phyloP scores from a whole-genome alignment of 2,888 invertebrate species.

The Muschampia plurimacula region DNA sequence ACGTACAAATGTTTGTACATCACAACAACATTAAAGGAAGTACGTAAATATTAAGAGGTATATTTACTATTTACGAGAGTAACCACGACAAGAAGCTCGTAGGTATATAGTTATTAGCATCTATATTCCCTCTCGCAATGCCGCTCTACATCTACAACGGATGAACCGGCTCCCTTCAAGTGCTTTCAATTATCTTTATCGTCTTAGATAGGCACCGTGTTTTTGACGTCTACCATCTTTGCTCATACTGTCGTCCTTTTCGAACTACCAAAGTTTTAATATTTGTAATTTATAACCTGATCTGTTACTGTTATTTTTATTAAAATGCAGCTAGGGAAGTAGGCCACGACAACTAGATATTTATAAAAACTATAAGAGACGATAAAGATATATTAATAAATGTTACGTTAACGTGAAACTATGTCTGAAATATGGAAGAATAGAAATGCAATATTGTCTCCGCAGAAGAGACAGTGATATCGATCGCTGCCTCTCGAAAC shows the following conservation, averaged over 20 bases:
- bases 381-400: too few species aligned
- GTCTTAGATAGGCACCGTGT: slow-evolving; percentile 24
- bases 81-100: not conserved
- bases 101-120: not conserved
- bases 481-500: slow-evolving; percentile 61
- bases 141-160: slow-evolving; percentile 27
- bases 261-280: not conserved
- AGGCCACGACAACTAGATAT: not conserved
- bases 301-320: not conserved
- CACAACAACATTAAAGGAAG: not conserved
- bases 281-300: slow-evolving; percentile 8
- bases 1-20: too few species aligned
- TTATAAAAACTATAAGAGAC: slow-evolving; percentile 7
- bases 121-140: slow-evolving; percentile 13
- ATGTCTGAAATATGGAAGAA: slow-evolving; percentile 20
- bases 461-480: slow-evolving; percentile 51
- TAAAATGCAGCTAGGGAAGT: slow-evolving; percentile 21
- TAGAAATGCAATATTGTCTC: slow-evolving; percentile 29
- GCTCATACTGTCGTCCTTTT: slow-evolving; percentile 21
- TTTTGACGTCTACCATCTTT: slow-evolving; percentile 31
- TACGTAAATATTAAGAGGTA: not conserved
- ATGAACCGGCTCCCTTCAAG: slow-evolving; percentile 36
- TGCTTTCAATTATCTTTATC: slow-evolving; percentile 36
- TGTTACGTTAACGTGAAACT: too few species aligned
- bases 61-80: not conserved